These are phyloP conservation scores for Apeltes quadracus DNA, from an alignment of 2,113 vertebrate species.

Conservation along the genomic window DNA sequence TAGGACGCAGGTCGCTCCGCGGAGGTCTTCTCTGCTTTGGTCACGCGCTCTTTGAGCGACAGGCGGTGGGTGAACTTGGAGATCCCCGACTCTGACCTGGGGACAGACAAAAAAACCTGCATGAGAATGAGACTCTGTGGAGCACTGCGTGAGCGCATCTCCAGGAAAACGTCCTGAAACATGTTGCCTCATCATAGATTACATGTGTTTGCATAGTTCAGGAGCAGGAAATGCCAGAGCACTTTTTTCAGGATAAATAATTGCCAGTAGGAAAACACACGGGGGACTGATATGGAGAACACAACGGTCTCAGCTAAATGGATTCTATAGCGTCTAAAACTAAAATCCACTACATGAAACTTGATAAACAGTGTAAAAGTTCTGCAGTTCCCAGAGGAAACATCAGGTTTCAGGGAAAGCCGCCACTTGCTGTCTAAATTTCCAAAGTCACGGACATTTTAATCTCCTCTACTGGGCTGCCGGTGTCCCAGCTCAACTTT, in stretches of 20 bases:
- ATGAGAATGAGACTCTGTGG: neutral
- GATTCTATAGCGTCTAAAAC: conserved; percentile 12
- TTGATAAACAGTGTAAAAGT: conserved; percentile 61
- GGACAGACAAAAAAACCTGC: conserved; percentile 21
- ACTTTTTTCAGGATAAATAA: neutral
- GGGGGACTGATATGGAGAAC: conserved; percentile 6
- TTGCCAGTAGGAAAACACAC: conserved; percentile 22
- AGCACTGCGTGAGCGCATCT: neutral
- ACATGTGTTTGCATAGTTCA: neutral
- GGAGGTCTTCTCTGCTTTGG: conserved; percentile 83
- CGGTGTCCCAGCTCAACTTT: conserved; percentile 67
- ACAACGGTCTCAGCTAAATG: conserved; percentile 7
- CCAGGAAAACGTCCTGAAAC: neutral
- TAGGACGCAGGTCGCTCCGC: conserved; percentile 79
- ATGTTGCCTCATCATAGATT: neutral
- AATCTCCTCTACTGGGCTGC: conserved; percentile 58
- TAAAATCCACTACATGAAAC: conserved; percentile 18
- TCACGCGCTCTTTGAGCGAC: conserved; percentile 87
- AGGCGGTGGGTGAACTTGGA: conserved; percentile 88
- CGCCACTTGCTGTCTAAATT: conserved; percentile 61
- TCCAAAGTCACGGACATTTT: conserved; percentile 64
- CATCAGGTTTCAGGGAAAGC: conserved; percentile 65
- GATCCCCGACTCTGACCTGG: conserved; percentile 84
- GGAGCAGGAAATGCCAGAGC: neutral
- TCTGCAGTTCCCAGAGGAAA: conserved; percentile 57